Evolutionary conservation across 2,797 vertebrate species (phyloP), one percentile per base, ranked within the genome.

Genomic region (Euphonia xanthogaster): DNA sequence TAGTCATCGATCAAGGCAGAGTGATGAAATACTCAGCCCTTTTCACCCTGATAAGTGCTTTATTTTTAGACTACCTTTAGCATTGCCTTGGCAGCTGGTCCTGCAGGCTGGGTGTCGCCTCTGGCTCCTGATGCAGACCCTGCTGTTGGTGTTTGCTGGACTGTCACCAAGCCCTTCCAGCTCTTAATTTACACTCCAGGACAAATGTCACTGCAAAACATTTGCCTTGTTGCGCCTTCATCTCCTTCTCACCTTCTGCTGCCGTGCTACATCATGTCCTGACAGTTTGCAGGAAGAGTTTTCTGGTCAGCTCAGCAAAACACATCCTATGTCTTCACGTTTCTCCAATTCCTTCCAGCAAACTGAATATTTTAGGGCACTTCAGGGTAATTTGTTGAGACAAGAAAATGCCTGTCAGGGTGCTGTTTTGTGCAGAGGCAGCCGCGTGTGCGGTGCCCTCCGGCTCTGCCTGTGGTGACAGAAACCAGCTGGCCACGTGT

Each of bases 41-140:
- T 79, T 93, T 84, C 55, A 1, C 73, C 51, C 70, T 61, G 80
- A 82, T 60, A 93, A 93, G 71, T 7, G 1, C 61, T 71, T 86
- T 94, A 84, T 96, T 93, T 96, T 96, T 93, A 95, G 86, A 28
- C n/a, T 66, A 55, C 80, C 73, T 90, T 85, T 81, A 78, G 66
- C 67, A 84, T 86, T 0, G 3, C 86, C 58, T 72, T 0, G 0
- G 70, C 71, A 90, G 92, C 90, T 57, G 83, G 73, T 88, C 70
- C 90, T 35, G 58, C 66, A 44, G 84, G 57, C 91, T 84, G 77
- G 74, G 55, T 81, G 65, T 45, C 0, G 0, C 42, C 79, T 50
- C 88, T 2, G 1, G 63, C 74, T 63, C 51, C 47, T 5, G 0
- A 22, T 25, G 27, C 76, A 81, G 61, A 57, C 19, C 40, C 73